Percentiles rank a stretch among this genome's conserved stretches.
Conservation (phyloP, 2,113 vertebrate species). For the Anolis carolinensis region DNA sequence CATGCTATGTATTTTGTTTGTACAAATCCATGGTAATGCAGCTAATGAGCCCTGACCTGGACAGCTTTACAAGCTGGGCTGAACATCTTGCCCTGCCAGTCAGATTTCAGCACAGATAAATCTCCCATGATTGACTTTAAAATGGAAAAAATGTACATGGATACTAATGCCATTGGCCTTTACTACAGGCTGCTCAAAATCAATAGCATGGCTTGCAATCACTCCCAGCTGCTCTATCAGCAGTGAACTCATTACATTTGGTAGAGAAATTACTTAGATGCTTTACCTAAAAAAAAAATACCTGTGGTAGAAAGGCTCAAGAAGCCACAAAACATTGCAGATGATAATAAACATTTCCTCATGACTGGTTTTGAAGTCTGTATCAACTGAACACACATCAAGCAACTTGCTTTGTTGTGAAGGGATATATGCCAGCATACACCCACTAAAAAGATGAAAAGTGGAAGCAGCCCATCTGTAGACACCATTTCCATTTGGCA, state of each 20-base stretch:
- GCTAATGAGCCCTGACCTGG: not conserved
- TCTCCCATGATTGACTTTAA: not conserved
- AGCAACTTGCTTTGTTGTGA: not conserved
- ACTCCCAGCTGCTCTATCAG: not conserved
- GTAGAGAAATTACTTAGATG: not conserved
- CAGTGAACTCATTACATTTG: not conserved
- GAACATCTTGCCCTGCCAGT: not conserved
- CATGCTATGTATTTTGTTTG: not conserved
- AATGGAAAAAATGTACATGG: not conserved
- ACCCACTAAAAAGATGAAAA: not conserved
- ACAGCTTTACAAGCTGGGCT: slow-evolving; percentile 8
- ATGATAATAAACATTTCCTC: not conserved
- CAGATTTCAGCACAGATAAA: slow-evolving; percentile 13
- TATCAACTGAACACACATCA: not conserved
- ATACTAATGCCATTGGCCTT: not conserved
- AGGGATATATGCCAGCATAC: not conserved
- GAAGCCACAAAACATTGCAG: not conserved
- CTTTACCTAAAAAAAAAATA: not conserved
- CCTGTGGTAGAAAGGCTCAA: fast-evolving
- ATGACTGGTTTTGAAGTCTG: not conserved
- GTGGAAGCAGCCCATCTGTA: not conserved
- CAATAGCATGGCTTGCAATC: not conserved
- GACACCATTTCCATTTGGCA: not conserved
- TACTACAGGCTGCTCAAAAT: not conserved
- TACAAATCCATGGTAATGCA: not conserved